A percentile compares a stretch with the other conserved stretches of the same genome.
These are phyloP conservation scores for Apomyelois bistriatella DNA, from an alignment of 2,888 invertebrate species.

Conservation along the genomic window DNA sequence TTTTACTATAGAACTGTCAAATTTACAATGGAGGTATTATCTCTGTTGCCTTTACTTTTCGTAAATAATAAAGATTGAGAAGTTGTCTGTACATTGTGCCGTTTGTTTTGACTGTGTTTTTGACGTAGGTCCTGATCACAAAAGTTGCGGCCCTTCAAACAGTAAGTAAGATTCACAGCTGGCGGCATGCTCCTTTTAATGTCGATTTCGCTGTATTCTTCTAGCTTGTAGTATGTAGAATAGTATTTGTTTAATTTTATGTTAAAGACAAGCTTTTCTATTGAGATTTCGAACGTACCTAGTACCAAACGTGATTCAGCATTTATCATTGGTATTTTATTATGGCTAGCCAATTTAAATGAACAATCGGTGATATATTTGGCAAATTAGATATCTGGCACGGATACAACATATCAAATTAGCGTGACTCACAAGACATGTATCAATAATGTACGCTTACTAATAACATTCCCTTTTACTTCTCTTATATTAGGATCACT, in stretches of 20 bases:
- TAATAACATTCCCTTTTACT: neutral
- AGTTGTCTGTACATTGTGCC: constrained; percentile 62
- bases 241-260: constrained; percentile 43
- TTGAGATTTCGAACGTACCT: neutral
- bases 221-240: constrained; percentile 56
- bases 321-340: constrained; percentile 32
- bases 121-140: constrained; percentile 80
- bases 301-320: neutral
- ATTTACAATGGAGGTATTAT: constrained; percentile 36
- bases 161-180: constrained; percentile 75
- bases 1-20: constrained; percentile 51
- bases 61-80: constrained; percentile 41
- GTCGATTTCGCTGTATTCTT: constrained; percentile 65
- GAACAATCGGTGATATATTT: constrained; percentile 45
- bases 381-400: constrained; percentile 56
- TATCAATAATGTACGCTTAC: neutral
- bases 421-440: constrained; percentile 42
- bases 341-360: constrained; percentile 32
- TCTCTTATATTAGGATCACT: neutral
- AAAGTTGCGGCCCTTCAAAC: constrained; percentile 76
- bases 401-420: constrained; percentile 39
- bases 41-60: constrained; percentile 43
- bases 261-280: constrained; percentile 46
- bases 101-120: constrained; percentile 77
- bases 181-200: constrained; percentile 65